phyloP scores from a whole-genome alignment of 2,113 vertebrate species.

The Marcusenius ussheri region DNA sequence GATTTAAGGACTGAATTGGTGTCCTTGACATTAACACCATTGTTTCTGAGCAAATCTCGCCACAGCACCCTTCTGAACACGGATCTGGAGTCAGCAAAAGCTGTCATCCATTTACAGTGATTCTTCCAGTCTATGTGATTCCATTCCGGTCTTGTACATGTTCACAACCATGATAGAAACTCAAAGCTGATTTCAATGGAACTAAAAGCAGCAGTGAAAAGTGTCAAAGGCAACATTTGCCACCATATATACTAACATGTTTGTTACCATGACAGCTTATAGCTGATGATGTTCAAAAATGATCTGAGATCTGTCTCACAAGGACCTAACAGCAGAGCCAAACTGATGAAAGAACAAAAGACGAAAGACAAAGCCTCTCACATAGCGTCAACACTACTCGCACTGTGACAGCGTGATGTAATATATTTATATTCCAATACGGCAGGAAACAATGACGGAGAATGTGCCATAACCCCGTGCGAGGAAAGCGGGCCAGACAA shows the following conservation, averaged over 20 bases:
- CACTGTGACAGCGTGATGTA: constrained; percentile 38
- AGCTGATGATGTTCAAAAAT: background rate
- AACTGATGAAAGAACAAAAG: constrained; percentile 5
- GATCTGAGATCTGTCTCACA: background rate
- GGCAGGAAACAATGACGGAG: constrained; percentile 34
- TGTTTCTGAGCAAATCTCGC: background rate
- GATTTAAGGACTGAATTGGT: background rate
- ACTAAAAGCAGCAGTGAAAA: background rate
- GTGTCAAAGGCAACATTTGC: background rate
- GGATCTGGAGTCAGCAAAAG: background rate
- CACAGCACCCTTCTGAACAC: background rate
- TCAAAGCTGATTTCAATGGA: background rate
- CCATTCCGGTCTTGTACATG: background rate
- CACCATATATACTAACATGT: background rate
- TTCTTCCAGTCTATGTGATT: background rate
- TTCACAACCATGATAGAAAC: background rate
- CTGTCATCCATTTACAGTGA: background rate
- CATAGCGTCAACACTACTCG: constrained; percentile 17
- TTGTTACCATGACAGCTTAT: background rate
- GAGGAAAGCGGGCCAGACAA: constrained; percentile 28
- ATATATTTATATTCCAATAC: constrained; percentile 35
- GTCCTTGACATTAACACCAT: background rate
- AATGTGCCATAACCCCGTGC: constrained; percentile 30
- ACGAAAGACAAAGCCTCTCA: constrained; percentile 32
- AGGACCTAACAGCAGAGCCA: background rate